Evolutionary conservation across 2,797 vertebrate genomes (phyloP), one percentile per base, ranked within the genome.

Genomic region (Apodemus agrarius): DNA sequence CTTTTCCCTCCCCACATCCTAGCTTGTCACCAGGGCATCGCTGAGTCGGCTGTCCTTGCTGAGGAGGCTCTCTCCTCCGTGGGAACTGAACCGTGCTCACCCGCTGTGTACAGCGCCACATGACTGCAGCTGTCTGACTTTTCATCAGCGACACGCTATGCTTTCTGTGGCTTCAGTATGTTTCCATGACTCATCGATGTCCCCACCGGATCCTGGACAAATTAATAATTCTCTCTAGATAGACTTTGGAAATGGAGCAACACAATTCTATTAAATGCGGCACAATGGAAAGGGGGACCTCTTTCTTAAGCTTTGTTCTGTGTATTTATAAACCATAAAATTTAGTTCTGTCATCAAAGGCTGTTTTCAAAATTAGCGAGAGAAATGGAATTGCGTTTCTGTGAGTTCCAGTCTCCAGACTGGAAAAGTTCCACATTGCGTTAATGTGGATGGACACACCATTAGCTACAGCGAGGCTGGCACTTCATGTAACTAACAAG

Each of bases 381-480:
- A 83, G 46, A 29, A 54, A 31, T 14, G 1, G 43, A 19, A 9
- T 52, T n/a, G 1, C n/a, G 7, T 46, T 4, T 14, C 7, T 40
- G 37, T 34, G 57, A 37, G 7, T 3, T 34, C 11, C 2, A n/a
- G n/a, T n/a, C n/a, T n/a, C n/a, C n/a, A n/a, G n/a, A n/a, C n/a
- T n/a, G n/a, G n/a, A n/a, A n/a, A n/a, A n/a, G n/a, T n/a, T n/a
- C n/a, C n/a, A n/a, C n/a, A n/a, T n/a, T n/a, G 31, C 6, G 0
- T 43, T 46, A 34, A 40, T 34, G 37, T 1, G 76, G 1, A 0
- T 0, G 67, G 1, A 0, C 54, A 37, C 19, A 10, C 3, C 3
- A 0, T 13, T 8, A 67, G 31, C 31, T 34, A 1, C 2, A 10
- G 0, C 5, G n/a, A 31, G n/a, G 69, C 13, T 9, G 31, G 17